Percentiles rank a stretch among this genome's conserved stretches.
These are phyloP conservation scores for Corythornis leucogaster DNA, from an alignment of 2,797 vertebrate species.

Conservation along the genomic window DNA sequence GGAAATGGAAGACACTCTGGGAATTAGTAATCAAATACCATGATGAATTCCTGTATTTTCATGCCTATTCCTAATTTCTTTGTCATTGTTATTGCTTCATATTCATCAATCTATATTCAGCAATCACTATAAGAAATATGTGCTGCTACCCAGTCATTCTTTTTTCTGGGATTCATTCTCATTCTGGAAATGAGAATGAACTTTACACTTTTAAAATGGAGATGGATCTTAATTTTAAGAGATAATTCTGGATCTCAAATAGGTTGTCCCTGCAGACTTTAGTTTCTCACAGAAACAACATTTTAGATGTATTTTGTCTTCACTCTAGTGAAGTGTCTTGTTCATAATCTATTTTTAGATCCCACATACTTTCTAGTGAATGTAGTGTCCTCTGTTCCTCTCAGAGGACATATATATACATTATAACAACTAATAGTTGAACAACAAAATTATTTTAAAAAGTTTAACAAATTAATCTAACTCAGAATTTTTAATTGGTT, in stretches of 20 bases:
- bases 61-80: background rate
- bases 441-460: background rate
- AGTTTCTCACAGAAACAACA: background rate
- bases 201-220: background rate
- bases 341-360: background rate
- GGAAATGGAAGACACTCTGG: background rate
- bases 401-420: background rate
- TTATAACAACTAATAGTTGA: background rate
- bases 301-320: background rate
- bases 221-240: background rate
- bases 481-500: background rate
- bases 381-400: background rate
- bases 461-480: background rate
- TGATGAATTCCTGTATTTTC: background rate
- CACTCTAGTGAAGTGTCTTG: background rate
- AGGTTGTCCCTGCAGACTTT: background rate
- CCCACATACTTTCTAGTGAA: background rate
- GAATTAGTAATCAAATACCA: background rate
- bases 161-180: background rate
- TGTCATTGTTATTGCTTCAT: background rate
- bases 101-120: background rate
- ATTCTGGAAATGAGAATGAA: background rate
- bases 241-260: background rate
- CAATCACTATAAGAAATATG: background rate
- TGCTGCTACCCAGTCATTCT: background rate